Percentiles rank a stretch among this genome's conserved stretches.
Evolutionary conservation across 2,797 vertebrate genomes (phyloP).

Genomic region (Poeciliopsis gracilis): DNA sequence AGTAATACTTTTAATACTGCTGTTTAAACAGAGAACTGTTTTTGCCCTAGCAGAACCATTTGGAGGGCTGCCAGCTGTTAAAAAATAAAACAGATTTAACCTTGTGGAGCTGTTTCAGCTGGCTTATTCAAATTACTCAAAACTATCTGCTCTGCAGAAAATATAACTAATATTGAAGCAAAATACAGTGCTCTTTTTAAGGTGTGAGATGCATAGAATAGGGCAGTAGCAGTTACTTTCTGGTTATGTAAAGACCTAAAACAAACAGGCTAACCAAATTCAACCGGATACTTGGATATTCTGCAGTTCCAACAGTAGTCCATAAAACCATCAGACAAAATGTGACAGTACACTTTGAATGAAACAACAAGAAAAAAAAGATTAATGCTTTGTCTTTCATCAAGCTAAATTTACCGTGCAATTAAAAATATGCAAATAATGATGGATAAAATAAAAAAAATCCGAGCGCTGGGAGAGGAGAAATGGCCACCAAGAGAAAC

Average conservation of each 20-base stretch:
- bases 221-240: neutral
- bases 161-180: neutral
- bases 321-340: neutral
- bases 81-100: slow-evolving; percentile 9
- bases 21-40: neutral
- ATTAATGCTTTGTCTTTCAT: neutral
- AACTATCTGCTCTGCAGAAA: neutral
- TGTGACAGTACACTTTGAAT: neutral
- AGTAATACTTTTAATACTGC: neutral
- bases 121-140: neutral
- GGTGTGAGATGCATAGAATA: neutral
- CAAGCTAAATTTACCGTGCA: neutral
- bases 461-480: neutral
- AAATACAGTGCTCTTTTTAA: neutral
- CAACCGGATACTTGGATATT: neutral
- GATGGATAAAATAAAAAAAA: neutral
- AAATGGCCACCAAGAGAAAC: slow-evolving; percentile 7
- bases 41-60: neutral
- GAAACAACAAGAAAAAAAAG: neutral
- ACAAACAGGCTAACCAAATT: neutral
- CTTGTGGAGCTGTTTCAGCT: neutral
- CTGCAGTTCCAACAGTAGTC: neutral
- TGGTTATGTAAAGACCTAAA: neutral
- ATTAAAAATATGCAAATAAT: slow-evolving; percentile 1
- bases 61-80: neutral